Evolutionary conservation across 2,888 invertebrate species (phyloP).

Genomic region (Drosophila anomelani): DNA sequence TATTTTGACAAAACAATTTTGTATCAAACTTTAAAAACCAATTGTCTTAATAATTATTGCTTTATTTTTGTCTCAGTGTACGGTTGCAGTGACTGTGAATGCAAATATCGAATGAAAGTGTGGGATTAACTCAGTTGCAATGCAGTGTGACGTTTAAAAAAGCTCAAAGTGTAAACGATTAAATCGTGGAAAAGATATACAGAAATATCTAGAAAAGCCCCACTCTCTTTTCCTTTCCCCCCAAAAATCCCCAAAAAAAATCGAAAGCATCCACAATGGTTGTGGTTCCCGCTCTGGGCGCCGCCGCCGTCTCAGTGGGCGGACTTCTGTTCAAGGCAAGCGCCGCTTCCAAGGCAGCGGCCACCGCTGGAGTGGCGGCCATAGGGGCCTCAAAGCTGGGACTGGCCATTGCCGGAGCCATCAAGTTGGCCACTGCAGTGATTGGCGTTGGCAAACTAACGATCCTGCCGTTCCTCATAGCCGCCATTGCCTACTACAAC

Average conservation of each 20-base stretch:
- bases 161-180: neutral
- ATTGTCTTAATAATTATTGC: neutral
- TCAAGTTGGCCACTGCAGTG: slow-evolving; percentile 89
- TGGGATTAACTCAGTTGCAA: slow-evolving; percentile 11
- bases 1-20: neutral
- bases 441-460: slow-evolving; percentile 90
- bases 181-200: neutral
- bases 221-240: neutral
- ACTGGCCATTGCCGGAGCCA: slow-evolving; percentile 86
- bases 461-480: slow-evolving; percentile 90
- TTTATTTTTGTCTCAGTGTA: slow-evolving; percentile 22
- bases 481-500: slow-evolving; percentile 92
- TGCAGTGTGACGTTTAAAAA: slow-evolving; percentile 2
- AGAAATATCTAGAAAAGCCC: neutral
- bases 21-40: neutral
- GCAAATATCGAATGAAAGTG: slow-evolving; percentile 33
- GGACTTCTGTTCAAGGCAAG: slow-evolving; percentile 83
- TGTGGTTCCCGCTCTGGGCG: slow-evolving; percentile 78
- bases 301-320: slow-evolving; percentile 81
- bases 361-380: slow-evolving; percentile 82
- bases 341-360: slow-evolving; percentile 80
- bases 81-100: slow-evolving; percentile 12
- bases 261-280: slow-evolving; percentile 64
- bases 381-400: slow-evolving; percentile 84
- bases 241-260: neutral